phyloP scores from a whole-genome alignment of 1,140 invertebrate species.

The Cotesia vestalis region DNA sequence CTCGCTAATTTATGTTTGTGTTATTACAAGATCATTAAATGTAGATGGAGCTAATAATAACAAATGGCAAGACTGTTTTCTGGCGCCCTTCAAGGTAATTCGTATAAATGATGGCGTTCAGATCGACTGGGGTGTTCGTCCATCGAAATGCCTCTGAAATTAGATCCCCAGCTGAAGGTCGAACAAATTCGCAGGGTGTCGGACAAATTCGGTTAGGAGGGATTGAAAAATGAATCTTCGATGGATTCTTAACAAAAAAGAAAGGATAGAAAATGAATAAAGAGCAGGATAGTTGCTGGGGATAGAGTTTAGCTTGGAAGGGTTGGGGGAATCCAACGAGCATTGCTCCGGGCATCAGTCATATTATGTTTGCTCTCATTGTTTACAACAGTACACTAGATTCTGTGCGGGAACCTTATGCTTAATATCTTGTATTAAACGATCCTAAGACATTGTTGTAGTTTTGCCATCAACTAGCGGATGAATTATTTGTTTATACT shows the following conservation, averaged over 20 bases:
- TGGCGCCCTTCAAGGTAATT: slow-evolving; percentile 37
- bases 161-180: slow-evolving; percentile 40
- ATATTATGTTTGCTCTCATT: slow-evolving; percentile 66
- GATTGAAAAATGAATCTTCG: slow-evolving; percentile 42
- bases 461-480: too few species aligned
- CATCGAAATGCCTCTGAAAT: slow-evolving; percentile 45
- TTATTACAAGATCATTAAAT: slow-evolving; percentile 43
- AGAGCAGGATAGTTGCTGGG: not conserved
- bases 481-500: too few species aligned
- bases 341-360: slow-evolving; percentile 58
- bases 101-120: slow-evolving; percentile 45
- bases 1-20: not conserved
- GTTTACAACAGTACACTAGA: slow-evolving; percentile 56
- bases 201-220: slow-evolving; percentile 44
- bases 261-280: not conserved
- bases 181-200: slow-evolving; percentile 29
- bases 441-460: slow-evolving; percentile 11
- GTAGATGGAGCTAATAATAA: slow-evolving; percentile 44
- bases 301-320: not conserved
- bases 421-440: slow-evolving; percentile 6
- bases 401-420: slow-evolving; percentile 17
- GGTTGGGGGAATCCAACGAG: slow-evolving; percentile 28
- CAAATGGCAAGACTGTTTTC: slow-evolving; percentile 27
- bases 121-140: slow-evolving; percentile 35
- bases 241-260: slow-evolving; percentile 7